Conservation (phyloP, 2,888 invertebrate genomes). For the Aelia acuminata region DNA sequence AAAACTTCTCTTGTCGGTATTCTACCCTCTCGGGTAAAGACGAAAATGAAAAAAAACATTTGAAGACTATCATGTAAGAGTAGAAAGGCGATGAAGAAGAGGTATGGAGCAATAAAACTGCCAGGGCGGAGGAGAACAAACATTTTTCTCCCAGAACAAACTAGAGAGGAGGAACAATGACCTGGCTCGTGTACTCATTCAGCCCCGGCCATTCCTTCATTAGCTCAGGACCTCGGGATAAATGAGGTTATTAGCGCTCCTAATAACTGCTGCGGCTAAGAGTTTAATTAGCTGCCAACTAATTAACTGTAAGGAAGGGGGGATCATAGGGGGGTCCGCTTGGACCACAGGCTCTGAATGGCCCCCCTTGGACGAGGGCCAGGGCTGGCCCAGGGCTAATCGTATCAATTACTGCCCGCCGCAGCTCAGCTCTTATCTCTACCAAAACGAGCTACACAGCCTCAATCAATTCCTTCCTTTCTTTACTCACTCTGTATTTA, state of each 20-base stretch:
- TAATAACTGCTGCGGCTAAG: not conserved
- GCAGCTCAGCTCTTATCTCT: conserved; percentile 19
- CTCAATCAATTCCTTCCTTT: not conserved
- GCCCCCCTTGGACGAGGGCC: not conserved
- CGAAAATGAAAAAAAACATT: too few species aligned
- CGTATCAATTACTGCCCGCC: conserved; percentile 25
- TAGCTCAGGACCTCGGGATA: not conserved
- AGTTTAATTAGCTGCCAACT: conserved; percentile 37
- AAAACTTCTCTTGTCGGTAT: too few species aligned
- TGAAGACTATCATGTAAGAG: too few species aligned
- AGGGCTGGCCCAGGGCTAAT: not conserved
- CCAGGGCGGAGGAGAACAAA: not conserved
- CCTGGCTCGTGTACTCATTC: not conserved
- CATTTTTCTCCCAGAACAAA: not conserved
- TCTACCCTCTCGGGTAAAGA: too few species aligned
- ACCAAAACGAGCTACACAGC: not conserved
- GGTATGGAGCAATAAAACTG: too few species aligned
- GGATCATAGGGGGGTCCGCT: not conserved
- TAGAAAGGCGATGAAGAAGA: too few species aligned
- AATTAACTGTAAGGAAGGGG: not conserved
- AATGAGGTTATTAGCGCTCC: conserved; percentile 10
- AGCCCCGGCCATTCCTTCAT: not conserved
- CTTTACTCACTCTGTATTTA: not conserved
- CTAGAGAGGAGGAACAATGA: not conserved
- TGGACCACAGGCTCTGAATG: not conserved